Percentiles rank a stretch among this genome's conserved stretches.
phyloP scores from a whole-genome alignment of 2,797 vertebrate species.

The Lepus oiostolus region DNA sequence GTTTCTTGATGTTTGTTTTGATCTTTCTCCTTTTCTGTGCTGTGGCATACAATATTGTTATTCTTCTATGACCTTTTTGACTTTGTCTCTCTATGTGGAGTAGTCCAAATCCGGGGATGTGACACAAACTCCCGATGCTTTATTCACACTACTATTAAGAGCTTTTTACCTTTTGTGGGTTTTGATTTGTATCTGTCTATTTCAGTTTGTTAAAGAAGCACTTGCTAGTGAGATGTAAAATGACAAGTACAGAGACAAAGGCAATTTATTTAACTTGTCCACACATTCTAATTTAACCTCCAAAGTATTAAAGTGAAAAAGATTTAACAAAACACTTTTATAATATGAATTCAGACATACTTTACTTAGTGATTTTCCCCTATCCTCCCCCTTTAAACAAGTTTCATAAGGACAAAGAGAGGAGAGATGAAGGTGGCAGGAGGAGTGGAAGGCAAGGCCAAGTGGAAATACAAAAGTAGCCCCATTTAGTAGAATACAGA shows the following conservation, averaged over 20 bases:
- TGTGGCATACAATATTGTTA: background rate
- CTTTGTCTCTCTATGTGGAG: background rate
- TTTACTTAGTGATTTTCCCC: background rate
- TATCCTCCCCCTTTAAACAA: background rate
- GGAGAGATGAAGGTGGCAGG: background rate
- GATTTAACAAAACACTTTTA: background rate
- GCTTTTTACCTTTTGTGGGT: background rate
- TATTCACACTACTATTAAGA: background rate
- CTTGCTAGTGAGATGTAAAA: constrained; percentile 35
- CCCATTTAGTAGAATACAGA: background rate
- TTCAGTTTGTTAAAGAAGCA: background rate
- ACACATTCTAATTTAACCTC: background rate
- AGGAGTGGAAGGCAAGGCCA: background rate
- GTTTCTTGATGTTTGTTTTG: background rate
- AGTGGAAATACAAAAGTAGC: background rate
- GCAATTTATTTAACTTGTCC: background rate
- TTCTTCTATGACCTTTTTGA: background rate
- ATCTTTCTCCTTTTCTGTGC: background rate
- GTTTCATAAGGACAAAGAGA: background rate
- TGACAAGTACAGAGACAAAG: background rate
- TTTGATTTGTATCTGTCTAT: background rate
- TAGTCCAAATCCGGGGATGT: background rate
- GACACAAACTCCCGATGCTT: background rate
- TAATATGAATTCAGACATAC: background rate
- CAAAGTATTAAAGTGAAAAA: background rate